These are phyloP conservation scores for Oxyteleia sp. DNA, from an alignment of 2,888 invertebrate genomes.

Conservation along the genomic window DNA sequence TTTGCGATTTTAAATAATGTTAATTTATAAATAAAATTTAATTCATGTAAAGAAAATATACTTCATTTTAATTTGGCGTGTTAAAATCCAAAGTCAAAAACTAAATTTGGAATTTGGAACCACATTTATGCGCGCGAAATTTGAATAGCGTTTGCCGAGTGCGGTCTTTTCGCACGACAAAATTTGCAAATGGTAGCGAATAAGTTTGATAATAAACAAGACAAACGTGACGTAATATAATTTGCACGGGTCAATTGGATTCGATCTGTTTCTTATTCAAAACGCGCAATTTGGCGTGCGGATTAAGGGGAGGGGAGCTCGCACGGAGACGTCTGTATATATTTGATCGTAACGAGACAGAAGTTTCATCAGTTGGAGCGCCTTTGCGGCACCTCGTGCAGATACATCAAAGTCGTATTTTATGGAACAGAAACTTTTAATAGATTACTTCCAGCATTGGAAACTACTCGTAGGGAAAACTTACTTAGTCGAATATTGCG, in stretches of 20 bases:
- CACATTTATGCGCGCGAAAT: no score
- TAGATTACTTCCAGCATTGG: conserved; percentile 60
- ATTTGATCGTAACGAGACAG: conserved; percentile 50
- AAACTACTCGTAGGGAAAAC: conserved; percentile 59
- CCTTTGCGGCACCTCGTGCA: conserved; percentile 41
- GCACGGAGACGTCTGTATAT: conserved; percentile 4
- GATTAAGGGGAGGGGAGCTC: conserved; percentile 46
- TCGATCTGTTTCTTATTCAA: conserved; percentile 69
- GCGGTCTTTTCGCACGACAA: not conserved
- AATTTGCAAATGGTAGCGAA: not conserved
- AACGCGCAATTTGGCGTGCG: conserved; percentile 63
- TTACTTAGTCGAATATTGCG: conserved; percentile 54
- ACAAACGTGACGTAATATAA: conserved; percentile 59
- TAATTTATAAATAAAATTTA: no score
- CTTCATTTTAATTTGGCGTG: no score
- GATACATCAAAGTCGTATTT: conserved; percentile 62
- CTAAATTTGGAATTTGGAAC: no score
- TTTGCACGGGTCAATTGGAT: conserved; percentile 57
- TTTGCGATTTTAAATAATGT: no score
- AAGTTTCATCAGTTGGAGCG: conserved; percentile 56
- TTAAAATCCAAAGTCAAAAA: no score
- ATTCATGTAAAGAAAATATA: no score
- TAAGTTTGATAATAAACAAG: conserved; percentile 62
- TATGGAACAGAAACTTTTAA: conserved; percentile 58
- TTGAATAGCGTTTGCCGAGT: not conserved